A percentile compares a stretch with the other conserved stretches of the same genome.
phyloP scores from a whole-genome alignment of 2,888 invertebrate genomes.

The Sisyra terminalis region DNA sequence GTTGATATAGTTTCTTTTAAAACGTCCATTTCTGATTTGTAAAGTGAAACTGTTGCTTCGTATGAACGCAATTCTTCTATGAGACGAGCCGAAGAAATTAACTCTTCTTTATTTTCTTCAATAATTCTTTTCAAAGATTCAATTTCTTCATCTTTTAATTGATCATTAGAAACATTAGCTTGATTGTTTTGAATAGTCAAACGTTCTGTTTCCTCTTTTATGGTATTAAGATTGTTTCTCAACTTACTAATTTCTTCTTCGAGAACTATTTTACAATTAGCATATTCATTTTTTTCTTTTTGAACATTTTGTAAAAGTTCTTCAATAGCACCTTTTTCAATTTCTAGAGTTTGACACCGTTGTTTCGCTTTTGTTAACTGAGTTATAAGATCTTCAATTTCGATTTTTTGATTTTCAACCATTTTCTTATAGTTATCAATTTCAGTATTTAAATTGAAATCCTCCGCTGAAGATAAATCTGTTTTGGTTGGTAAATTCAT shows the following conservation, averaged over 20 bases:
- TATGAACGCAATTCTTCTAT: constrained; percentile 18
- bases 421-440: constrained; percentile 22
- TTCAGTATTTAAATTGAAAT: constrained; percentile 12
- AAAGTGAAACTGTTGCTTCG: no score
- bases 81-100: constrained; percentile 18
- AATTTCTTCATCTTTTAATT: constrained; percentile 18
- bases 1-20: constrained; percentile 34
- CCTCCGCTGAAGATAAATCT: no score
- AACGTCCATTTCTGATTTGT: no score
- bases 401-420: constrained; percentile 26
- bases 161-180: constrained; percentile 7
- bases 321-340: constrained; percentile 16
- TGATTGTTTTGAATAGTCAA: constrained; percentile 18
- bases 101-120: constrained; percentile 22
- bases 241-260: constrained; percentile 5
- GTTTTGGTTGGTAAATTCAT: constrained; percentile 9
- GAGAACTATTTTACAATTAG: constrained; percentile 2
- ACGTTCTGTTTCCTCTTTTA: constrained; percentile 9
- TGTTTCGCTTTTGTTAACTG: constrained; percentile 17
- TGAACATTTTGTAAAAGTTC: constrained; percentile 9
- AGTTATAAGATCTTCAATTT: constrained; percentile 22
- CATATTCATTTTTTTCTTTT: constrained; percentile 13
- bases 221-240: constrained; percentile 18
- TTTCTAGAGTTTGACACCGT: constrained; percentile 13
- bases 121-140: constrained; percentile 19